Percentiles rank a stretch among this genome's conserved stretches.
Conservation (phyloP, 1,140 invertebrate genomes). For the Hermetia illucens region DNA sequence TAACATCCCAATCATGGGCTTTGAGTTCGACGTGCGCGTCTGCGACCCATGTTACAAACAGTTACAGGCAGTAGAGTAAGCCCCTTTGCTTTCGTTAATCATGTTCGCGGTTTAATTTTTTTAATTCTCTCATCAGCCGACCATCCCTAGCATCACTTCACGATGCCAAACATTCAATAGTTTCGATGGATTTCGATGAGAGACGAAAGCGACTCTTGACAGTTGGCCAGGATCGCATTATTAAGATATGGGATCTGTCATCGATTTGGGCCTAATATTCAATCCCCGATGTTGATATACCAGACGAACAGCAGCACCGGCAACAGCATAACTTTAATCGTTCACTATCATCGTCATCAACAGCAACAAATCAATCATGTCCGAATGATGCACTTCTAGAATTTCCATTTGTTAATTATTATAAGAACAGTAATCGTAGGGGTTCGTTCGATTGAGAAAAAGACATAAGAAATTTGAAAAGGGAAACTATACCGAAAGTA, state of each 20-base stretch:
- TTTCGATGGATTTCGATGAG: slow-evolving; percentile 81
- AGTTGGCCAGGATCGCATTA: slow-evolving; percentile 84
- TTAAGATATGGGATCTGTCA: slow-evolving; percentile 65
- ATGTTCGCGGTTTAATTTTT: slow-evolving; percentile 3
- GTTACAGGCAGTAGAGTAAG: slow-evolving; percentile 75
- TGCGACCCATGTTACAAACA: slow-evolving; percentile 81
- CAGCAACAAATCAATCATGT: too few relatives aligned
- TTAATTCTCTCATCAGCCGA: slow-evolving; percentile 44
- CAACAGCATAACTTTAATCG: too few relatives aligned
- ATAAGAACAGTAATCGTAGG: too few relatives aligned
- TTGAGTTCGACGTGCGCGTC: slow-evolving; percentile 92
- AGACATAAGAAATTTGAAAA: too few relatives aligned
- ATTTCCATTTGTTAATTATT: too few relatives aligned
- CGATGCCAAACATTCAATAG: slow-evolving; percentile 85
- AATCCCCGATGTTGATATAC: too few relatives aligned
- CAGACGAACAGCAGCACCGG: too few relatives aligned
- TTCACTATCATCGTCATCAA: neutral
- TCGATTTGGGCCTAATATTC: slow-evolving; percentile 24
- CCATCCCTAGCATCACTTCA: slow-evolving; percentile 86
- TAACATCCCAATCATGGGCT: slow-evolving; percentile 89
- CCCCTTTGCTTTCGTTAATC: slow-evolving; percentile 14
- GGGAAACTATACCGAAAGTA: too few relatives aligned
- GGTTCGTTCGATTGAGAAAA: too few relatives aligned
- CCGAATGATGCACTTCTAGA: too few relatives aligned
- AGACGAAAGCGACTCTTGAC: slow-evolving; percentile 72